Conservation (phyloP, 2,888 invertebrate genomes). For the Zhengitettix transpicula region DNA sequence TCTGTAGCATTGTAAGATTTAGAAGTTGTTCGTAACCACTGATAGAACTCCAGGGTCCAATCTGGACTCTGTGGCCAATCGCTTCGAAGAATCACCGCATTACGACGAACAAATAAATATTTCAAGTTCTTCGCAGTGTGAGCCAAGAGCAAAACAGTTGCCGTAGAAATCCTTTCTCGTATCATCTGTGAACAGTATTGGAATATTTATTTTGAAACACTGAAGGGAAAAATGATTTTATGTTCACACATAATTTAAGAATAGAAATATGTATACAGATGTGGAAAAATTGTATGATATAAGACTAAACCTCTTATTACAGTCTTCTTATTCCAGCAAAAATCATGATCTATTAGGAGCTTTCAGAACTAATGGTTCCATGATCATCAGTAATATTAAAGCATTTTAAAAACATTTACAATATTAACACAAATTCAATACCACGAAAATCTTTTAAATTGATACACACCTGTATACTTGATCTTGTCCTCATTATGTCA, state of each 20-base stretch:
- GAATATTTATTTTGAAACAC: background rate
- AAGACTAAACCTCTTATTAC: no score
- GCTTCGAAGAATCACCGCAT: constrained; percentile 50
- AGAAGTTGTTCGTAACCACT: constrained; percentile 45
- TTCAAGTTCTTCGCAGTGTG: constrained; percentile 43
- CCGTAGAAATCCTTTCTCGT: constrained; percentile 59
- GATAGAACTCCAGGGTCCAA: constrained; percentile 48
- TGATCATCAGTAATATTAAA: no score
- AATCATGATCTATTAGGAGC: no score
- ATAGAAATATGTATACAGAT: no score
- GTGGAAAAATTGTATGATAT: no score
- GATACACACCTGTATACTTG: no score
- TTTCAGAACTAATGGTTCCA: no score
- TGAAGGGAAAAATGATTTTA: background rate
- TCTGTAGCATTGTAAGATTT: constrained; percentile 46
- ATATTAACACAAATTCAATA: no score
- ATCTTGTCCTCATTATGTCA: no score
- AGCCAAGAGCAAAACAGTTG: constrained; percentile 54
- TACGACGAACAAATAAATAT: constrained; percentile 46
- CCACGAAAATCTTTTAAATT: no score
- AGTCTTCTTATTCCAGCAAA: no score
- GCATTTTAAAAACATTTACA: no score
- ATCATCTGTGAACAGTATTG: constrained; percentile 33
- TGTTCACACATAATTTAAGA: background rate
- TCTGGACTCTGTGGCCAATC: constrained; percentile 48